phyloP scores from a whole-genome alignment of 64 coral and sea anemone species.

The Porites australiensis region DNA sequence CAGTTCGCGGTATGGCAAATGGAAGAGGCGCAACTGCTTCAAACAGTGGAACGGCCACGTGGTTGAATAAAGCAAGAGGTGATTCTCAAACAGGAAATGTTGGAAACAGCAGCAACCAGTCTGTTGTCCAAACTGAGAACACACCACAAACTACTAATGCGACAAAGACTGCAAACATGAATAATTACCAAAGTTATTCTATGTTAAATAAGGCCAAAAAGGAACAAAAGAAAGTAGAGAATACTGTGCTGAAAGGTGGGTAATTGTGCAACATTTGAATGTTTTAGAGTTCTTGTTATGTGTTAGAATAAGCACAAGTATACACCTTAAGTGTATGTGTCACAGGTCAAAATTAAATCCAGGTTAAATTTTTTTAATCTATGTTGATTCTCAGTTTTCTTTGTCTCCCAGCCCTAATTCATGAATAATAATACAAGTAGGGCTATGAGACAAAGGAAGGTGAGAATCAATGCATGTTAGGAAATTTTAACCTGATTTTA shows the following conservation, averaged over 20 bases:
- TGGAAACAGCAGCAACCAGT: background rate
- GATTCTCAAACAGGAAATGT: background rate
- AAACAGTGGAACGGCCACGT: background rate
- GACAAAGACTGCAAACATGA: background rate
- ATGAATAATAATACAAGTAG: too few relatives aligned
- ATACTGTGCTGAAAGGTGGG: conserved; percentile 10
- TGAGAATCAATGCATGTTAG: too few relatives aligned
- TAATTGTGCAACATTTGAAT: background rate
- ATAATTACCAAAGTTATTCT: background rate
- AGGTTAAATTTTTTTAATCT: too few relatives aligned
- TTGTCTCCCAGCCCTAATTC: too few relatives aligned
- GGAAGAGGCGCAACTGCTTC: background rate
- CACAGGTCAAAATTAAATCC: too few relatives aligned
- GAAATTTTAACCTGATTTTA: too few relatives aligned
- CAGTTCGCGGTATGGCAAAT: background rate
- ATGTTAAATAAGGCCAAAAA: background rate
- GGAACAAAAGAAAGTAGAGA: background rate
- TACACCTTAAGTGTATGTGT: too few relatives aligned
- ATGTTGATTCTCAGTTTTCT: too few relatives aligned
- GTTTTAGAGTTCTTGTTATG: background rate
- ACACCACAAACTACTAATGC: background rate
- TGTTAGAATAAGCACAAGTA: background rate
- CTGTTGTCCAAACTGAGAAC: too few relatives aligned
- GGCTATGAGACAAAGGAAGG: too few relatives aligned
- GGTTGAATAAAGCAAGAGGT: background rate